Base-by-base conservation (phyloP, 2,888 invertebrate species). In the Desoria tigrina region DNA sequence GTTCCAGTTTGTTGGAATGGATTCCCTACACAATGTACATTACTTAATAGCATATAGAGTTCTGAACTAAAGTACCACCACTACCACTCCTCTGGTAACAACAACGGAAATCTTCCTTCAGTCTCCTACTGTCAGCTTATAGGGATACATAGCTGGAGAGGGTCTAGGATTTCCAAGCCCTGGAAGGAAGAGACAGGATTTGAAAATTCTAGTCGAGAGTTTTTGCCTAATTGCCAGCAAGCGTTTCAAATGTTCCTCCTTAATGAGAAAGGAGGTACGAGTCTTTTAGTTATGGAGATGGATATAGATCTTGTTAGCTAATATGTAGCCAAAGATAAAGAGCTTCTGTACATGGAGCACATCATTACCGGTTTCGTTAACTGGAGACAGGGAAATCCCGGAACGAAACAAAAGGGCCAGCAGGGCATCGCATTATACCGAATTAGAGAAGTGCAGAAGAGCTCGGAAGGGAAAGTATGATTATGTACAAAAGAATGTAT, bases 1-100 rank as follows among this genome's bases (percentile, higher is more conserved):
- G 45, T 58, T 42, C 18, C 45, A 58, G 45, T 58, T 58, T 58
- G 58, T 42, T 49, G 27, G 49, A 49, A 58, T 42, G 26, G 42
- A 58, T 16, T 24, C 45, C 26, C 7, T 21, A n/a, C n/a, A n/a
- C n/a, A 24, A 51, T 21, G 6, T 18, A 18, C 26, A 4, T 51
- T 23, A 21, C 24, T 51, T 16, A 23, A 51, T 9, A 7, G 9
- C 49, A 49, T 49, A 16, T n/a, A n/a, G n/a, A n/a, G 49, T 49
- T 49, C 21, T 11, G 18, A 21, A 11, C 18, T 7, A 49, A 49
- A 49, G 18, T n/a, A 7, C 49, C 14, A 32, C 11, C 32, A 7
- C 32, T 11, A 7, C 32, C 11, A 4, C 32, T 32, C 32, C 32
- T 32, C 6, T 4, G 32, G 32, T 32, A 32, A 32, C 11, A 32